A percentile compares a stretch with the other conserved stretches of the same genome.
Conservation (phyloP, 2,888 invertebrate species). For the Brachyptera risi region DNA sequence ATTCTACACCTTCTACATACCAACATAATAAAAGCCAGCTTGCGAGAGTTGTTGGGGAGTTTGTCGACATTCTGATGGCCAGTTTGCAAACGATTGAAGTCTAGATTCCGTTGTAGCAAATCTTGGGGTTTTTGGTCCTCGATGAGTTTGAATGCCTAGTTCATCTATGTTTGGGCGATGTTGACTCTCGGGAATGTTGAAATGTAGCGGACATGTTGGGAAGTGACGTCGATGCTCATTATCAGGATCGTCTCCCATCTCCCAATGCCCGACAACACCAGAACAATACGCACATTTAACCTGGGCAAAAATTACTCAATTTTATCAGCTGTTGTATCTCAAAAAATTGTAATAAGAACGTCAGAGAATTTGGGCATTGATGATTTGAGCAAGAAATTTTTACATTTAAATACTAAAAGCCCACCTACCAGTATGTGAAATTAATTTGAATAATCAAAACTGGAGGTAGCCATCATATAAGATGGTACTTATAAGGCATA, state of each 20-base stretch:
- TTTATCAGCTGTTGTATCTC: too few species aligned
- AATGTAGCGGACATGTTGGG: constrained; percentile 54
- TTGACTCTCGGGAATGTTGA: constrained; percentile 47
- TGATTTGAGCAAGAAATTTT: too few species aligned
- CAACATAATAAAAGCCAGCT: constrained; percentile 84
- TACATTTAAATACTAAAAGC: too few species aligned
- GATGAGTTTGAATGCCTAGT: constrained; percentile 57
- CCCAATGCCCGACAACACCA: constrained; percentile 63
- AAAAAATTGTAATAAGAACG: too few species aligned
- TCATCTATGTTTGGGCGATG: constrained; percentile 46
- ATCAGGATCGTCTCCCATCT: constrained; percentile 63
- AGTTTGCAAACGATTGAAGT: constrained; percentile 62
- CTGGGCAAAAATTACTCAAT: constrained; percentile 39
- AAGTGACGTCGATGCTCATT: constrained; percentile 62
- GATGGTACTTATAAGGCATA: too few species aligned
- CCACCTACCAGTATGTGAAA: too few species aligned
- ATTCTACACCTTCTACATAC: constrained; percentile 41
- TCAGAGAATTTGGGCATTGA: too few species aligned
- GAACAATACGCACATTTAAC: constrained; percentile 82
- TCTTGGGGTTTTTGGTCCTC: constrained; percentile 60
- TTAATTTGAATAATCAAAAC: too few species aligned
- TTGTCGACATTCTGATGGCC: constrained; percentile 74
- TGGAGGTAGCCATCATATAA: too few species aligned
- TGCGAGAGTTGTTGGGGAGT: constrained; percentile 71
- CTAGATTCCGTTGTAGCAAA: constrained; percentile 66